These are phyloP conservation scores for Tricholauxania praeusta DNA, from an alignment of 2,888 invertebrate genomes.

Conservation along the genomic window DNA sequence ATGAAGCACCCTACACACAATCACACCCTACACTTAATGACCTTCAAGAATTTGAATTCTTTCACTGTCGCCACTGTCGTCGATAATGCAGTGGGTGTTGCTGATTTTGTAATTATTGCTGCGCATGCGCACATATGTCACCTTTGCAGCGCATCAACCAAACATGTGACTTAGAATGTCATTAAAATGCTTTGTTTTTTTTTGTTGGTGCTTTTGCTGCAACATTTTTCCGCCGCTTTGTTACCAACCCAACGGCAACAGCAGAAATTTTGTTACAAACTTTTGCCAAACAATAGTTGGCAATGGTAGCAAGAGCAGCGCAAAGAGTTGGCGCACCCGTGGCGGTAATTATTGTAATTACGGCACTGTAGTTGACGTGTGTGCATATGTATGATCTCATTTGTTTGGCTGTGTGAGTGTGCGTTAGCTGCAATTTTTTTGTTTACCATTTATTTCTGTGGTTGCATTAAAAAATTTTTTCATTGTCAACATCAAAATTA, in stretches of 20 bases:
- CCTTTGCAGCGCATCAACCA: not conserved
- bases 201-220: too few relatives aligned
- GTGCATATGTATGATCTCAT: too few relatives aligned
- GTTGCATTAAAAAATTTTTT: not conserved
- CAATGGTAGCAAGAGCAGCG: too few relatives aligned
- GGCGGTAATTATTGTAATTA: slow-evolving; percentile 8
- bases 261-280: too few relatives aligned
- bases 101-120: not conserved
- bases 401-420: too few relatives aligned
- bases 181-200: not conserved
- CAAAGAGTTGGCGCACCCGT: not conserved
- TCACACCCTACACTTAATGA: not conserved
- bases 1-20: too few relatives aligned
- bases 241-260: too few relatives aligned
- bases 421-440: too few relatives aligned
- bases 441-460: not conserved
- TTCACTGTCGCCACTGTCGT: too few relatives aligned
- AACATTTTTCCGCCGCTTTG: too few relatives aligned
- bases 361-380: too few relatives aligned
- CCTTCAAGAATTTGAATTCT: not conserved
- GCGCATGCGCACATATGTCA: slow-evolving; percentile 6
- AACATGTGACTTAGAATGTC: not conserved
- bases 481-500: not conserved
- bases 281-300: slow-evolving; percentile 9
- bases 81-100: too few relatives aligned